Evolutionary conservation across 37 sponge, comb jelly and placozoan genomes (phyloP).

Genomic region (Eunapius fragilis): DNA sequence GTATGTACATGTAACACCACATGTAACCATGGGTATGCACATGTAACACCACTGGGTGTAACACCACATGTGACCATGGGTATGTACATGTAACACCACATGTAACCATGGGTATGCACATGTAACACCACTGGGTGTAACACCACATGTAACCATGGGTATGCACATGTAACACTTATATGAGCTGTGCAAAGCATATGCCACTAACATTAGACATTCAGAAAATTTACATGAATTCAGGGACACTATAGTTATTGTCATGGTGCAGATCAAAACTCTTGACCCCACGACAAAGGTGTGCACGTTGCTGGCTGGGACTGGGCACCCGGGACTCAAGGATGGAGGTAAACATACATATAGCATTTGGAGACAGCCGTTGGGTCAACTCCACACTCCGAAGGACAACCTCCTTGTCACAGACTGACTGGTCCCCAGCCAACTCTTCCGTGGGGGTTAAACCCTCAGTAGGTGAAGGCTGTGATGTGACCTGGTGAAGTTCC

Average conservation of each 20-base stretch:
- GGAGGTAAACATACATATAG: conserved; percentile 46
- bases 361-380: conserved; percentile 35
- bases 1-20: too few species aligned
- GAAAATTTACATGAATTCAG: too few species aligned
- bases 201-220: too few species aligned
- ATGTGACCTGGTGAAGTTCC: conserved; percentile 26
- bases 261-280: conserved; percentile 67
- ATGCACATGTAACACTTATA: too few species aligned
- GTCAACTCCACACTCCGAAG: conserved; percentile 46
- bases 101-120: too few species aligned
- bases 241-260: not conserved
- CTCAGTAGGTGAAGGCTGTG: not conserved
- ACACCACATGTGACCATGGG: too few species aligned
- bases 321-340: conserved; percentile 54
- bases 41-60: too few species aligned
- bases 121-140: too few species aligned
- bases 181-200: too few species aligned
- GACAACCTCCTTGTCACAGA: conserved; percentile 41
- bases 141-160: too few species aligned
- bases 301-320: conserved; percentile 69
- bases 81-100: too few species aligned
- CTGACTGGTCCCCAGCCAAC: not conserved
- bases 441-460: not conserved
- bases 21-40: too few species aligned
- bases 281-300: conserved; percentile 51